A percentile compares a stretch with the other conserved stretches of the same genome.
Conservation (phyloP, 2,113 vertebrate species). For the Empidonax traillii region DNA sequence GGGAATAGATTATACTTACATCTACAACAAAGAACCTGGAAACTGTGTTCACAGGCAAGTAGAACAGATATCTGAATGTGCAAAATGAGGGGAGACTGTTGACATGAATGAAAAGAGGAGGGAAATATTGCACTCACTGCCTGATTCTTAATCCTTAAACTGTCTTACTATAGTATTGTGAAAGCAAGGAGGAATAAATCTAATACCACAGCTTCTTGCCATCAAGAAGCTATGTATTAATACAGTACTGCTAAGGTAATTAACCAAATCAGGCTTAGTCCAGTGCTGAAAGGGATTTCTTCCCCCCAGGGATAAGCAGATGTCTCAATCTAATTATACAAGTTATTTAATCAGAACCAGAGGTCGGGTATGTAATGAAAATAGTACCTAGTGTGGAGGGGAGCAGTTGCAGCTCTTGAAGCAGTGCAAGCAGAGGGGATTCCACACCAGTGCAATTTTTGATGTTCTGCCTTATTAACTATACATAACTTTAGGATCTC, state of each 20-base stretch:
- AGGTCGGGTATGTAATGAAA: constrained; percentile 21
- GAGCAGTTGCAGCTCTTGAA: not conserved
- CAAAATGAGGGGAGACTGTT: not conserved
- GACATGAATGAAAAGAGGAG: not conserved
- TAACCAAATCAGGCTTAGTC: constrained; percentile 46
- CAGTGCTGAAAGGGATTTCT: constrained; percentile 51
- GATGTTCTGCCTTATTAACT: not conserved
- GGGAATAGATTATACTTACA: not conserved
- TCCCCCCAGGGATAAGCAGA: constrained; percentile 43
- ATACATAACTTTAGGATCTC: accelerated
- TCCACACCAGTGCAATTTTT: not conserved
- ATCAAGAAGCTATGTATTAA: constrained; percentile 12
- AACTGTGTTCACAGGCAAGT: not conserved
- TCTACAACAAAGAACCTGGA: not conserved
- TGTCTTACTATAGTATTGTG: not conserved
- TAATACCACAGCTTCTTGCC: not conserved
- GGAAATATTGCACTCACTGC: not conserved
- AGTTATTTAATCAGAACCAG: constrained; percentile 65
- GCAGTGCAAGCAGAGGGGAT: not conserved
- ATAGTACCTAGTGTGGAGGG: not conserved
- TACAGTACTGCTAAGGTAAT: constrained; percentile 45
- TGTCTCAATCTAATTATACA: constrained; percentile 54
- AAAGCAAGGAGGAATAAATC: constrained; percentile 6
- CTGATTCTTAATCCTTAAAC: constrained; percentile 20
- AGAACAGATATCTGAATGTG: not conserved